These are phyloP conservation scores for Cecropterus lyciades DNA, from an alignment of 1,140 invertebrate genomes.

Conservation along the genomic window DNA sequence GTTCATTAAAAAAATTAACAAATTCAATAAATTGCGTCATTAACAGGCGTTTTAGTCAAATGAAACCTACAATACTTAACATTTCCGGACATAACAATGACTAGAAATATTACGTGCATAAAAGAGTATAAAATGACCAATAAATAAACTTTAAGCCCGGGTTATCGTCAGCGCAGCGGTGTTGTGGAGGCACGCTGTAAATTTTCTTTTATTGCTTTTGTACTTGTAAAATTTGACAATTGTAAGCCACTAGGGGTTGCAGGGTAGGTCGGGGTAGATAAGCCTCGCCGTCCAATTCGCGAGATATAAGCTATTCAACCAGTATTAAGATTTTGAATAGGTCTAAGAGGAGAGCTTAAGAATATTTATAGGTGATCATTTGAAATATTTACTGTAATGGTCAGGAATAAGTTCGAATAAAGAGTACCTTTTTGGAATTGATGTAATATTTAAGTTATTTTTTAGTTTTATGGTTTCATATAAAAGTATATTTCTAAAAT, in stretches of 20 bases:
- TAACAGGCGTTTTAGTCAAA: no score
- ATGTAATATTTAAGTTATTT: no score
- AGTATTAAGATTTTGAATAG: constrained; percentile 25
- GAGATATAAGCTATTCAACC: constrained; percentile 20
- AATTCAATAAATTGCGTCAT: no score
- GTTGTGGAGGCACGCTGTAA: constrained; percentile 23
- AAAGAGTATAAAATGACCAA: not conserved
- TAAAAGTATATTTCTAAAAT: no score
- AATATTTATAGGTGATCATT: not conserved
- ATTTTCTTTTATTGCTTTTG: constrained; percentile 31
- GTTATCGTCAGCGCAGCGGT: constrained; percentile 11
- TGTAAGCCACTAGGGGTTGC: constrained; percentile 19
- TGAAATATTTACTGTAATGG: not conserved
- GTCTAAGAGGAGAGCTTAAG: not conserved
- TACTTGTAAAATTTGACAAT: constrained; percentile 32
- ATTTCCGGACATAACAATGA: not conserved
- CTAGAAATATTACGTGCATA: not conserved
- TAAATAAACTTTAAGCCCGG: constrained; percentile 27
- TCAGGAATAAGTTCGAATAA: no score
- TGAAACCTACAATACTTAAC: no score
- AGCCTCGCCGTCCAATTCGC: constrained; percentile 13
- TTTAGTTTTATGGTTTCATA: no score
- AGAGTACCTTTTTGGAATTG: no score
- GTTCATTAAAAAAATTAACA: no score
- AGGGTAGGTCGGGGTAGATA: constrained; percentile 19